Conservation (phyloP, 2,888 invertebrate genomes). For the Pollenia labialis region DNA sequence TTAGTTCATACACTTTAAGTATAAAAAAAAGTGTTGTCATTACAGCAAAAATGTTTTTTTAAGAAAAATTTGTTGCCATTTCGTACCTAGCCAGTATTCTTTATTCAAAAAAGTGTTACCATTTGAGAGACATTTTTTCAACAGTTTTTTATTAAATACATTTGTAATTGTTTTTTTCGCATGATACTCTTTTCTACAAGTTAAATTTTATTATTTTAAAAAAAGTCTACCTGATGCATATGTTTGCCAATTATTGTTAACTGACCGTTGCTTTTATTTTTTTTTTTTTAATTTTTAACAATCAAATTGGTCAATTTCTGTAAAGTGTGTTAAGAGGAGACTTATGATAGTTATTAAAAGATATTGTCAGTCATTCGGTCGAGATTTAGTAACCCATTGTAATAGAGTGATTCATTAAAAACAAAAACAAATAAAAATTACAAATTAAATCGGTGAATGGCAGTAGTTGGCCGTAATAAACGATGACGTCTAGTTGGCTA, state of each 20-base stretch:
- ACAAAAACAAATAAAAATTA: slow-evolving; percentile 22
- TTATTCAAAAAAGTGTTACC: too few relatives aligned
- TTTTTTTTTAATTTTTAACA: not conserved
- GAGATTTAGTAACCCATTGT: slow-evolving; percentile 53
- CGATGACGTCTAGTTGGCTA: slow-evolving; percentile 41
- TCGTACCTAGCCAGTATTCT: too few relatives aligned
- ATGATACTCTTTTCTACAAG: not conserved
- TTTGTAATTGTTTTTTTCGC: not conserved
- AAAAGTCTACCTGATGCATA: not conserved
- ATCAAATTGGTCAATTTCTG: slow-evolving; percentile 37
- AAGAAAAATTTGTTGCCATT: too few relatives aligned
- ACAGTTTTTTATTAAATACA: too few relatives aligned
- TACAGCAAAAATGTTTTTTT: too few relatives aligned
- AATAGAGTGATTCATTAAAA: slow-evolving; percentile 49
- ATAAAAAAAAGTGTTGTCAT: too few relatives aligned
- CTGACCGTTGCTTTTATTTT: slow-evolving; percentile 13
- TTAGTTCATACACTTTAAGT: too few relatives aligned
- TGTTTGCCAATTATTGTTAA: slow-evolving; percentile 35
- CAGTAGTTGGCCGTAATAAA: slow-evolving; percentile 11
- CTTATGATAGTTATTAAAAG: not conserved
- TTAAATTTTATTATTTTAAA: not conserved
- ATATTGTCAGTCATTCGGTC: not conserved
- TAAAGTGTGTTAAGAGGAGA: slow-evolving; percentile 48
- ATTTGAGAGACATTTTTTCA: too few relatives aligned
- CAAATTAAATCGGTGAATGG: slow-evolving; percentile 31